Evolutionary conservation across 30 jellyfish, hydroid and myxozoan species (phyloP).

Genomic region (Cassiopea andromeda): DNA sequence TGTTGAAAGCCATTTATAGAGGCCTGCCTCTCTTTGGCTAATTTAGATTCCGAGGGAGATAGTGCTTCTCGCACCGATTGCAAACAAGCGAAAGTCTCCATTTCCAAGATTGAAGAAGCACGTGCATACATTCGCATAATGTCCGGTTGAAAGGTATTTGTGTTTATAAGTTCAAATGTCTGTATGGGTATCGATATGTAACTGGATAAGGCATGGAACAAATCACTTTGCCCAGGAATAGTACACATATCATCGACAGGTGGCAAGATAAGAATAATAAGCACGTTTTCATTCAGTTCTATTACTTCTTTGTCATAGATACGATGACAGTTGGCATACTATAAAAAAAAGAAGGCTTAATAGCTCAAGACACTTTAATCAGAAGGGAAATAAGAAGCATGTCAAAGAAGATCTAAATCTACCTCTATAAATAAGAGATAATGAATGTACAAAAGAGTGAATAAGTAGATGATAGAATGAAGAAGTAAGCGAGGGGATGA

Average conservation of each 20-base stretch:
- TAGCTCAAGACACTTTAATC: not conserved
- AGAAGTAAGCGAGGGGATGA: not conserved
- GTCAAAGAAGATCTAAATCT: too few relatives aligned
- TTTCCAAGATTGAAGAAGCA: constrained; percentile 86
- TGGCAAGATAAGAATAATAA: constrained; percentile 86
- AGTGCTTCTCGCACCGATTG: constrained; percentile 89
- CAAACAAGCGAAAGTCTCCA: constrained; percentile 76
- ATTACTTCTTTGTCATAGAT: constrained; percentile 94
- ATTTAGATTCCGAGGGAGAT: constrained; percentile 77
- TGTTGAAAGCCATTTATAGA: constrained; percentile 74
- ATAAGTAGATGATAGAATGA: not conserved
- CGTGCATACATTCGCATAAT: constrained; percentile 93
- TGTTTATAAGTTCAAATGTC: constrained; percentile 91
- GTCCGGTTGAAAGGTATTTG: constrained; percentile 94
- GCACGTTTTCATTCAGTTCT: constrained; percentile 86
- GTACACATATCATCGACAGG: constrained; percentile 94
- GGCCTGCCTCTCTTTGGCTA: constrained; percentile 79
- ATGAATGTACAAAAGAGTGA: too few relatives aligned
- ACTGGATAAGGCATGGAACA: constrained; percentile 81
- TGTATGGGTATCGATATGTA: constrained; percentile 90
- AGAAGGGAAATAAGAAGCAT: not conserved
- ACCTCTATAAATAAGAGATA: too few relatives aligned
- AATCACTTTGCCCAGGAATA: constrained; percentile 93
- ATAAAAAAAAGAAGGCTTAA: not conserved
- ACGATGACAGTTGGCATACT: constrained; percentile 88